A percentile compares a stretch with the other conserved stretches of the same genome.
Conservation (phyloP, 1,140 invertebrate genomes). For the Hyposmocoma kahamanoa region DNA sequence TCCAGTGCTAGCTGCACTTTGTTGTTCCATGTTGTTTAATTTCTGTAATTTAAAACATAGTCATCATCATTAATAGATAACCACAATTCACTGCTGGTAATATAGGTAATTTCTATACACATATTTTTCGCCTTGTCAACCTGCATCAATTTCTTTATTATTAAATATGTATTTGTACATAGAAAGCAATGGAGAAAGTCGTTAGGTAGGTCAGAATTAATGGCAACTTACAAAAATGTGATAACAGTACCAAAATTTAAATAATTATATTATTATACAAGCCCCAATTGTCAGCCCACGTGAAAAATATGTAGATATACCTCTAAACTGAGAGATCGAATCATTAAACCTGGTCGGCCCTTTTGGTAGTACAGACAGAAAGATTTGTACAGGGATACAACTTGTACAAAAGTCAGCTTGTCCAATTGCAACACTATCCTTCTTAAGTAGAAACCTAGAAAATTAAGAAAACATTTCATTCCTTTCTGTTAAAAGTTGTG, state of each 20-base stretch:
- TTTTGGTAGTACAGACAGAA: constrained; percentile 78
- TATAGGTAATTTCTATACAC: neutral
- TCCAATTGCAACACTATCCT: constrained; percentile 87
- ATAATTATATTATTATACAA: too few relatives aligned
- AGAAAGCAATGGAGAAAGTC: too few relatives aligned
- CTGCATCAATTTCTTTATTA: neutral
- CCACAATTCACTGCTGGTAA: constrained; percentile 10
- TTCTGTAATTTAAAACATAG: constrained; percentile 38
- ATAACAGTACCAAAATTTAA: too few relatives aligned
- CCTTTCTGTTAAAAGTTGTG: too few relatives aligned
- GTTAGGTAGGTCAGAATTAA: too few relatives aligned
- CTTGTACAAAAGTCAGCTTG: constrained; percentile 87
- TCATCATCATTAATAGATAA: constrained; percentile 2
- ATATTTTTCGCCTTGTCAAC: neutral
- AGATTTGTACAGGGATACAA: constrained; percentile 80
- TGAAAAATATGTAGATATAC: constrained; percentile 23
- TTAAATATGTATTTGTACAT: constrained; percentile 1
- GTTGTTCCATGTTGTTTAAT: constrained; percentile 59
- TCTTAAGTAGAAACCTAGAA: constrained; percentile 81
- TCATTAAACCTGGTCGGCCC: constrained; percentile 64
- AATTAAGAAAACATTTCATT: too few relatives aligned
- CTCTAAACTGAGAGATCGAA: constrained; percentile 67
- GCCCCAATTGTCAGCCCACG: too few relatives aligned
- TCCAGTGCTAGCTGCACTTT: constrained; percentile 26
- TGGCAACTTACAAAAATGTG: too few relatives aligned